Evolutionary conservation across 2,113 vertebrate genomes (phyloP).

Genomic region (Proteles cristata): DNA sequence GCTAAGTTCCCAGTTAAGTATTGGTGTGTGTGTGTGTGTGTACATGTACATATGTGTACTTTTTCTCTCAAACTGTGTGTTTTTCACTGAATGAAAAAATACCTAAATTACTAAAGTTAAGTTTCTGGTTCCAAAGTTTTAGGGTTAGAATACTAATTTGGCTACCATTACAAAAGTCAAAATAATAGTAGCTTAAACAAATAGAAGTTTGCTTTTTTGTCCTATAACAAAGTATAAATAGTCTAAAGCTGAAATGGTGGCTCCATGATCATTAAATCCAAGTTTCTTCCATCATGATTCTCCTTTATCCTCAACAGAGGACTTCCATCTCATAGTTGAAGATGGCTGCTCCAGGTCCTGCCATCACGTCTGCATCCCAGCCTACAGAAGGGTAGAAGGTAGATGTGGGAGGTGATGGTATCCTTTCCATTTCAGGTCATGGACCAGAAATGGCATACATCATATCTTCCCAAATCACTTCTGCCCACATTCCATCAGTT

Average conservation of each 20-base stretch:
- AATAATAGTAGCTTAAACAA: conserved; percentile 30
- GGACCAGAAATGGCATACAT: neutral
- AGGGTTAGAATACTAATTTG: neutral
- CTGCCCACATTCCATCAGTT: neutral
- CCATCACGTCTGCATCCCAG: neutral
- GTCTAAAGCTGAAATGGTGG: neutral
- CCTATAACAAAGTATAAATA: neutral
- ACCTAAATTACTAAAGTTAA: neutral
- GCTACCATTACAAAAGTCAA: neutral
- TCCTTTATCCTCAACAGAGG: neutral
- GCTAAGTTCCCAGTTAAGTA: neutral
- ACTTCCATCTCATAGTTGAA: neutral
- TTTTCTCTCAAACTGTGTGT: neutral
- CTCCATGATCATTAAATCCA: neutral
- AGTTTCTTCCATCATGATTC: neutral
- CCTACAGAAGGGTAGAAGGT: neutral
- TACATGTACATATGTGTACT: neutral
- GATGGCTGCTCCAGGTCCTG: neutral
- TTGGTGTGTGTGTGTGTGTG: neutral
- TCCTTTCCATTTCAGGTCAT: neutral
- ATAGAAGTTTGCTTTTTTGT: conserved; percentile 35
- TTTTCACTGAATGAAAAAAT: neutral
- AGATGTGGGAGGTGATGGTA: neutral
- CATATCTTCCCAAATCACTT: neutral
- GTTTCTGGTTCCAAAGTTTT: neutral